Percentiles rank a stretch among this genome's conserved stretches.
These are phyloP conservation scores for Paradoxurus hermaphroditus DNA, from an alignment of 2,113 vertebrate genomes.

Conservation along the genomic window DNA sequence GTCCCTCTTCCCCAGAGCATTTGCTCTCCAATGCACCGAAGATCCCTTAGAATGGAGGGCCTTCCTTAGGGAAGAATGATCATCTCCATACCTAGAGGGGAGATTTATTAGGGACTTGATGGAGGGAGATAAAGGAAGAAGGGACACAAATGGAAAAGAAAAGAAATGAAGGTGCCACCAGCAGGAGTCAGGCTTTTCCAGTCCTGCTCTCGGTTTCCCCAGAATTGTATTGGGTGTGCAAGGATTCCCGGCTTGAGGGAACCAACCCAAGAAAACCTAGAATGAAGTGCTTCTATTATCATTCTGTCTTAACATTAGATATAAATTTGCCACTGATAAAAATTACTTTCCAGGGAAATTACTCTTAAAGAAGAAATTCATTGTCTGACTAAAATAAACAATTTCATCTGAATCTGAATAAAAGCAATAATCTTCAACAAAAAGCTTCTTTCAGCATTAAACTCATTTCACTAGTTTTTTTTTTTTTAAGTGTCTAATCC, in stretches of 20 bases:
- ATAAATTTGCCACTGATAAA: conserved; percentile 34
- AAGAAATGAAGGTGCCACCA: background rate
- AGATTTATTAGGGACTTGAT: background rate
- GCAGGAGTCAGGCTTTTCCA: background rate
- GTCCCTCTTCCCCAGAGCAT: background rate
- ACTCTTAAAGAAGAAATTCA: conserved; percentile 49
- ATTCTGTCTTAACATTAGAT: background rate
- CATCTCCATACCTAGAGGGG: background rate
- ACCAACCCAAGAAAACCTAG: background rate
- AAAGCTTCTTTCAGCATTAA: conserved; percentile 40
- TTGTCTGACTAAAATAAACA: conserved; percentile 65
- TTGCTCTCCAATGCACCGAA: background rate
- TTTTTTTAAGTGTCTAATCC: conserved; percentile 16
- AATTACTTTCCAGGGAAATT: conserved; percentile 26
- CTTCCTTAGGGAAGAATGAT: background rate
- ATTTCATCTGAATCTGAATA: conserved; percentile 54
- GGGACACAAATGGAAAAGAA: background rate
- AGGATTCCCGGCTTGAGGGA: background rate
- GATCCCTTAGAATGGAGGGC: background rate
- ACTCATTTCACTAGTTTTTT: conserved; percentile 36
- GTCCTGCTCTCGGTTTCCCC: background rate
- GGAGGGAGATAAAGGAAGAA: background rate
- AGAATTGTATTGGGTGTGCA: background rate
- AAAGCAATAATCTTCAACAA: conserved; percentile 47
- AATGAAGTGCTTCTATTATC: background rate